Evolutionary conservation across 64 coral and sea anemone genomes (phyloP).

Genomic region (Montipora cactus): DNA sequence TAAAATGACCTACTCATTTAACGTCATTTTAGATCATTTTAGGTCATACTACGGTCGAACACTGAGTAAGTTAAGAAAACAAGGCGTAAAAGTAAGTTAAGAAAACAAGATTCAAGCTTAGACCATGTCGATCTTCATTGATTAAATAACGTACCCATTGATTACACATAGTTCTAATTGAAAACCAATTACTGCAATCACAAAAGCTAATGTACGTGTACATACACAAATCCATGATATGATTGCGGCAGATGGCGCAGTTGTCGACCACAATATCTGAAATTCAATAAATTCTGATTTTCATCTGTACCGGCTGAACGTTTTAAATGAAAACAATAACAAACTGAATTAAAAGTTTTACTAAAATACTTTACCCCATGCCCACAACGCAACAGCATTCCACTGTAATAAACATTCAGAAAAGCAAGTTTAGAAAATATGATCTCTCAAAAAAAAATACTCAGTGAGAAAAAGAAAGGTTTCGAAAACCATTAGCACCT

Average conservation of each 20-base stretch:
- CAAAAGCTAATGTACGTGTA: not conserved
- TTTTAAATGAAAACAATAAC: not conserved
- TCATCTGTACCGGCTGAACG: not conserved
- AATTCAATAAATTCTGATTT: slow-evolving; percentile 10
- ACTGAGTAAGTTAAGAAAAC: too few relatives aligned
- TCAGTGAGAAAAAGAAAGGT: not conserved
- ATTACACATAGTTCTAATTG: not conserved
- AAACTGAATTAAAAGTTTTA: not conserved
- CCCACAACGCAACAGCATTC: slow-evolving; percentile 99
- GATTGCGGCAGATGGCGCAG: slow-evolving; percentile 98
- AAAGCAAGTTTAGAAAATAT: not conserved
- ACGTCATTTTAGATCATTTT: too few relatives aligned
- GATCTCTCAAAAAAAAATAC: not conserved
- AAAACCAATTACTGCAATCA: not conserved
- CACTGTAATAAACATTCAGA: slow-evolving; percentile 76
- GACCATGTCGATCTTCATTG: not conserved
- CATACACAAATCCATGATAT: slow-evolving; percentile 99
- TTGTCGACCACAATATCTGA: slow-evolving; percentile 99
- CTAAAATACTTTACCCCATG: slow-evolving; percentile 84
- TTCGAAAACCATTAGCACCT: slow-evolving; percentile 53
- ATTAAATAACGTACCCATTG: not conserved
- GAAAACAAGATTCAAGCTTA: too few relatives aligned
- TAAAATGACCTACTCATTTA: too few relatives aligned
- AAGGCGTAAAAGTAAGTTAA: too few relatives aligned
- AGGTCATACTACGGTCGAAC: too few relatives aligned